phyloP scores from a whole-genome alignment of 2,888 invertebrate species.

The Frankliniella fusca region DNA sequence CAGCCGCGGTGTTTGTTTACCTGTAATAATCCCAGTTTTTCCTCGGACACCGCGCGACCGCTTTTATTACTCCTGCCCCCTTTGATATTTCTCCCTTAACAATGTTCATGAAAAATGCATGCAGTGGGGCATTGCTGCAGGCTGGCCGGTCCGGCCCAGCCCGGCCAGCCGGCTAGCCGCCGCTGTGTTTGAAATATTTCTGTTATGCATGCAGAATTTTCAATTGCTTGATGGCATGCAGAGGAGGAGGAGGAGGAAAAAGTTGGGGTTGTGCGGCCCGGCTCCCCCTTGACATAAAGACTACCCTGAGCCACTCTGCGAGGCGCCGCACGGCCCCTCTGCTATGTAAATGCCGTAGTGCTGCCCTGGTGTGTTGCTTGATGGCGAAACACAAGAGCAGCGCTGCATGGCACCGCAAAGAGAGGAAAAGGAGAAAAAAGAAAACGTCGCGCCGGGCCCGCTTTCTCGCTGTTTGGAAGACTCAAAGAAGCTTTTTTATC shows the following conservation, averaged over 20 bases:
- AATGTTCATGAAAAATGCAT: slow-evolving; percentile 11
- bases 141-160: too few species aligned
- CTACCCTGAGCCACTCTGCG: not conserved
- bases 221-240: slow-evolving; percentile 7
- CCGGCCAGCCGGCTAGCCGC: not conserved
- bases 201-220: slow-evolving; percentile 19
- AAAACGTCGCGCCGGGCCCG: not conserved
- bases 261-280: not conserved
- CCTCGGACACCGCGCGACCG: too few species aligned
- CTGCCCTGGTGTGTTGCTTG: not conserved
- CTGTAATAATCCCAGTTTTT: too few species aligned
- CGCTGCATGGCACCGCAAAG: too few species aligned
- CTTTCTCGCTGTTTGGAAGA: not conserved
- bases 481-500: not conserved
- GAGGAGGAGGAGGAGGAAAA: slow-evolving; percentile 7
- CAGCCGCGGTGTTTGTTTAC: too few species aligned
- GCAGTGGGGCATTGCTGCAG: not conserved
- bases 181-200: not conserved
- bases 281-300: not conserved
- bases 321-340: not conserved
- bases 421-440: not conserved
- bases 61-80: not conserved
- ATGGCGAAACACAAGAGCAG: not conserved
- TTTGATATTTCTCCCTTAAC: slow-evolving; percentile 2
- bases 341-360: not conserved